phyloP scores from a whole-genome alignment of 2,113 vertebrate species.

The Trichomycterus rosablanca region DNA sequence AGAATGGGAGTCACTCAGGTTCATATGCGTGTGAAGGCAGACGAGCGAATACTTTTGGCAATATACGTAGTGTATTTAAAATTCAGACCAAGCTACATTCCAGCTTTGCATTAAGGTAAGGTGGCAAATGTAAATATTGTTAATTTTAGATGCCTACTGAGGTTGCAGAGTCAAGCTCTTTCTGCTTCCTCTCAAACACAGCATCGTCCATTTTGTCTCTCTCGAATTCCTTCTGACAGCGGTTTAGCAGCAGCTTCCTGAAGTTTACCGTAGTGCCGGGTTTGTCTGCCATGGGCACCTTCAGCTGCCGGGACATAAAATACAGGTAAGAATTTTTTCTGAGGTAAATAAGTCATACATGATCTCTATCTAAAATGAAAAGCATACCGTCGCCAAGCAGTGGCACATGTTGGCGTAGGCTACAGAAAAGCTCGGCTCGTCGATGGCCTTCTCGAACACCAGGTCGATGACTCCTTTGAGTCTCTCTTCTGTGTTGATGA shows the following conservation, averaged over 20 bases:
- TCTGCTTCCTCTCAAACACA: conserved; percentile 95
- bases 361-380: neutral
- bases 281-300: conserved; percentile 92
- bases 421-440: conserved; percentile 94
- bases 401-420: conserved; percentile 98
- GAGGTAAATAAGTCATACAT: neutral
- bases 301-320: conserved; percentile 60
- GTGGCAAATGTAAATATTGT: too few species aligned
- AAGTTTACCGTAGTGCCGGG: conserved; percentile 90
- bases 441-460: conserved; percentile 96
- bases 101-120: too few species aligned
- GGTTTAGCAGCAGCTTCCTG: conserved; percentile 91
- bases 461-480: conserved; percentile 97
- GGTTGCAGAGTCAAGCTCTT: conserved; percentile 87
- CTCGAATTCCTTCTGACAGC: conserved; percentile 98
- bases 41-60: too few species aligned
- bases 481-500: conserved; percentile 92
- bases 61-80: too few species aligned
- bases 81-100: too few species aligned
- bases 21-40: too few species aligned
- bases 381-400: conserved; percentile 86
- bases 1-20: too few species aligned
- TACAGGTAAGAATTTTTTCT: neutral
- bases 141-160: conserved; percentile 74
- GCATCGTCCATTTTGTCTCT: conserved; percentile 96